Evolutionary conservation across 1,140 invertebrate species (phyloP), one percentile per base, ranked within the genome.

Genomic region (Atta texana): DNA sequence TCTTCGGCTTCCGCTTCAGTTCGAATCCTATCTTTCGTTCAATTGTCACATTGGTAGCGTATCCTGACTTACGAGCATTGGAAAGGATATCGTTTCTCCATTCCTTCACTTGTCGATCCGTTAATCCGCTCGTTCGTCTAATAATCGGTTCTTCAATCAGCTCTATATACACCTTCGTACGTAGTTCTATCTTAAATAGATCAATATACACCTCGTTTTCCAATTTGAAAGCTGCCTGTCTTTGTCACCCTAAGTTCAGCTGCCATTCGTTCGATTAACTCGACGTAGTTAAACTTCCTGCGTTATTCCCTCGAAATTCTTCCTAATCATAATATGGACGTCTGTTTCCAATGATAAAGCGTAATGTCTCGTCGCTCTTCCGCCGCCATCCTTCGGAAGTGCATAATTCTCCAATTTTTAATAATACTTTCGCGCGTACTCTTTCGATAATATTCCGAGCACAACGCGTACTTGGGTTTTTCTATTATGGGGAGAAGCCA

Each of bases 261-360:
- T 84, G 69, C 69, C 69, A 24, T 74, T 24, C 8, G 53, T 59
- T n/a, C 72, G 53, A 31, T 77, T n/a, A 64, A 31, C 39, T 77
- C 39, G 51, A 59, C 53, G 16, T 18, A 44, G 34, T 61, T 24
- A 44, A 44, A 76, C n/a, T 44, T 31, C 16, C 39, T 6, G 31
- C 55, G n/a, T 18, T 51, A 10, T 3, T 69, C n/a, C 10, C 39
- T 31, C 53, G 16, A 71, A 14, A 81, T 55, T 71, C 51, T 55
- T 81, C 39, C 49, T 84, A 61, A 72, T 82, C 69, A 7, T 61
- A 75, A 84, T 72, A 74, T 84, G 80, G 80, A 84, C 80, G 80
- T 84, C 69, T 84, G 44, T 75, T 84, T 75, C 69, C 77, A 64
- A 21, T 28, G 68, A 5, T 53, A 57, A 82, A 72, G 80, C 68